Conservation (phyloP, 2,888 invertebrate species). For the Strigamia crassipes region DNA sequence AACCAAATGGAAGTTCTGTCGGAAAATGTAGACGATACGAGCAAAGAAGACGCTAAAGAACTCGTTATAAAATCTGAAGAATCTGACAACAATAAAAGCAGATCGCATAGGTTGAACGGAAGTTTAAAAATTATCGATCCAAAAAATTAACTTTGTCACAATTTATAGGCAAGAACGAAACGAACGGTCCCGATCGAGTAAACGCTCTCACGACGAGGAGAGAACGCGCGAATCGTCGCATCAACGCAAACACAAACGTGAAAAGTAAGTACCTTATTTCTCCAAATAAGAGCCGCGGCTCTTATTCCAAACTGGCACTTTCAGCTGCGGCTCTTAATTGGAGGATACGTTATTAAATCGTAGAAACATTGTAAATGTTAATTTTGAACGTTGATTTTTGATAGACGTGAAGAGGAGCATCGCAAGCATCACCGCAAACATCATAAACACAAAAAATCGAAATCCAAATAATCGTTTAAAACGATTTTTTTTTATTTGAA, state of each 20-base stretch:
- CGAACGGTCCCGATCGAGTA: not conserved
- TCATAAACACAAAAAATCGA: not conserved
- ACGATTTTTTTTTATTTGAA: not conserved
- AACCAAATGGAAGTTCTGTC: slow-evolving; percentile 49
- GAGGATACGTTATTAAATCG: no score
- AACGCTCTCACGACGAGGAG: not conserved
- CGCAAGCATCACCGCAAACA: not conserved
- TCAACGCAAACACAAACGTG: not conserved
- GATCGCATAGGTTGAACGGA: not conserved
- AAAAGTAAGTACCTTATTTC: not conserved
- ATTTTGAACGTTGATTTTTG: not conserved
- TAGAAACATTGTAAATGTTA: not conserved
- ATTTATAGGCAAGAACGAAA: not conserved
- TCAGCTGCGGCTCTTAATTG: no score
- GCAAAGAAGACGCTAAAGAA: not conserved
- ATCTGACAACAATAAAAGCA: not conserved
- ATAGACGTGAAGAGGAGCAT: not conserved
- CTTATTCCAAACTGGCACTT: no score
- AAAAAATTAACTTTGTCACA: not conserved
- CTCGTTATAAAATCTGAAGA: not conserved
- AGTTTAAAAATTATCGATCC: not conserved
- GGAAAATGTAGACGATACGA: not conserved
- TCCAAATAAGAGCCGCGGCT: no score
- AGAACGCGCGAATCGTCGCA: not conserved
- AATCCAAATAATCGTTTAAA: not conserved